These are phyloP conservation scores for Saturnia japonica DNA, from an alignment of 2,888 invertebrate species.

Conservation along the genomic window DNA sequence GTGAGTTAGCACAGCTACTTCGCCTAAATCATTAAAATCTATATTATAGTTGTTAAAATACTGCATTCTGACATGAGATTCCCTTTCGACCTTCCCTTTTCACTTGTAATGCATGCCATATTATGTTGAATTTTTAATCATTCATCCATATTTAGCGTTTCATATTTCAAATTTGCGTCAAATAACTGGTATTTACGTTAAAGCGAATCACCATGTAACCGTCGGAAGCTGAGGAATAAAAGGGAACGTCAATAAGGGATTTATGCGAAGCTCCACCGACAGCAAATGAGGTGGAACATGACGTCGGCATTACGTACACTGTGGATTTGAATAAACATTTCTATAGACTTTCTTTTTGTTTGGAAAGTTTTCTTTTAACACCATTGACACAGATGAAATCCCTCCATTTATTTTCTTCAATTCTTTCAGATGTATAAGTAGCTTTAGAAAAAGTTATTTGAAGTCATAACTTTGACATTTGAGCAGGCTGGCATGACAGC, in stretches of 20 bases:
- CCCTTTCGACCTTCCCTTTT: not conserved
- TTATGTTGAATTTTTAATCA: not conserved
- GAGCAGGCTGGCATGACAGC: no score
- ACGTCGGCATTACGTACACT: constrained; percentile 41
- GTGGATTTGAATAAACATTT: constrained; percentile 22
- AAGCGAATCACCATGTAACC: constrained; percentile 29
- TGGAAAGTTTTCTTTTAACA: constrained; percentile 12
- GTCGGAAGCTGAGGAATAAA: constrained; percentile 41
- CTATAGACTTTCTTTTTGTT: constrained; percentile 13
- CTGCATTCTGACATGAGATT: not conserved
- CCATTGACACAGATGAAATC: constrained; percentile 2
- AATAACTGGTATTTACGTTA: constrained; percentile 17
- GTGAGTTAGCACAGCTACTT: not conserved
- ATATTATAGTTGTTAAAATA: not conserved
- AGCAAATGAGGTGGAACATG: constrained; percentile 62
- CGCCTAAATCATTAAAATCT: not conserved
- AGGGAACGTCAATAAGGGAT: constrained; percentile 58
- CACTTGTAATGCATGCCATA: not conserved
- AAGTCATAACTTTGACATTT: no score
- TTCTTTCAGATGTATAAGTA: not conserved
- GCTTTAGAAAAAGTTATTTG: no score
- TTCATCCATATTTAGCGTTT: constrained; percentile 2
- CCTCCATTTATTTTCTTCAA: not conserved
- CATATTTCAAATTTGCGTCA: constrained; percentile 17
- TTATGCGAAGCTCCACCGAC: constrained; percentile 54